phyloP scores from a whole-genome alignment of 2,888 invertebrate species.

The Cerastis leucographa region DNA sequence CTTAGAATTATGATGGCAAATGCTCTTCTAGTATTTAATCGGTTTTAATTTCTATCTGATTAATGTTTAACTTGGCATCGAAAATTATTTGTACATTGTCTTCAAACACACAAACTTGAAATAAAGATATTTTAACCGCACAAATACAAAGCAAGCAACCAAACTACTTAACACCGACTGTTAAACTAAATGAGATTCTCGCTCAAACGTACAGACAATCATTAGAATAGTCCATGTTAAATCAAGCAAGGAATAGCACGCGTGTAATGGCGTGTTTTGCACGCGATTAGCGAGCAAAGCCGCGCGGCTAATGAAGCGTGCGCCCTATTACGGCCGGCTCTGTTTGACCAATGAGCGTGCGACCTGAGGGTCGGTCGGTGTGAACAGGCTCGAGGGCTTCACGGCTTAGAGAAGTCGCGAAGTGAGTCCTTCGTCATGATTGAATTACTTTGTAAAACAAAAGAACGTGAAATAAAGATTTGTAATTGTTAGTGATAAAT shows the following conservation, averaged over 20 bases:
- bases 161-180: background rate
- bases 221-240: constrained; percentile 38
- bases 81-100: background rate
- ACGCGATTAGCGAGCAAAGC: constrained; percentile 53
- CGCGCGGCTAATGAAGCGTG: constrained; percentile 51
- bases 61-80: background rate
- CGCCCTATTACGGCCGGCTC: constrained; percentile 30
- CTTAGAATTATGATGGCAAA: background rate
- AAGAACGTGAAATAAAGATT: background rate
- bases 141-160: constrained; percentile 6
- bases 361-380: constrained; percentile 28
- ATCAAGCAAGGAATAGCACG: constrained; percentile 46
- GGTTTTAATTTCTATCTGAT: background rate
- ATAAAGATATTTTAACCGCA: background rate
- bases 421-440: constrained; percentile 35
- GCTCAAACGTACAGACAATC: constrained; percentile 13
- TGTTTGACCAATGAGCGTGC: constrained; percentile 49
- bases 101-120: background rate
- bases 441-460: constrained; percentile 43
- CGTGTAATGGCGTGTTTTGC: constrained; percentile 53
- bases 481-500: constrained; percentile 8
- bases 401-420: constrained; percentile 34
- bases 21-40: background rate
- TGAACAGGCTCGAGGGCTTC: constrained; percentile 5
- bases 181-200: constrained; percentile 18